Percentiles rank a stretch among this genome's conserved stretches.
Evolutionary conservation across 2,113 vertebrate genomes (phyloP).

Genomic region (Sturnus vulgaris): DNA sequence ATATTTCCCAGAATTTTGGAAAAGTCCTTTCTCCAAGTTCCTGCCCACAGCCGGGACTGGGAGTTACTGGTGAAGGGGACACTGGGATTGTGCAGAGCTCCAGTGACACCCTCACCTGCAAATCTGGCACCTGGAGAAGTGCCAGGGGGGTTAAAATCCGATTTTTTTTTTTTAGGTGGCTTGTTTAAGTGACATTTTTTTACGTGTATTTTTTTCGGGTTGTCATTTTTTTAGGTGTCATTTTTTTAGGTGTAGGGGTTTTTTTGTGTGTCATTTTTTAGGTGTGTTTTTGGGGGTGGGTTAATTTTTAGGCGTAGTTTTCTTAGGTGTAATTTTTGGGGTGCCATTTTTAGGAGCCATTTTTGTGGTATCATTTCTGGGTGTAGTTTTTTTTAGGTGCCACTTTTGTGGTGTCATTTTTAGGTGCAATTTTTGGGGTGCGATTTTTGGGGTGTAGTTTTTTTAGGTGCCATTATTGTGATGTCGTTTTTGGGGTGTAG

Average conservation of each 20-base stretch:
- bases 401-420: not conserved
- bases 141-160: rapidly evolving
- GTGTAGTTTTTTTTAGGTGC: not conserved
- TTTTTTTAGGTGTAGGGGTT: not conserved
- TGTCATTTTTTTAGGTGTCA: not conserved
- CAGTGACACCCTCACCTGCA: rapidly evolving
- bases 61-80: not conserved
- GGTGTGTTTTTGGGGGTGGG: too few species aligned
- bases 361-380: not conserved
- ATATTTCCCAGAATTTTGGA: not conserved
- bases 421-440: not conserved
- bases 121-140: not conserved
- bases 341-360: not conserved
- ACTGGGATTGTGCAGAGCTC: not conserved
- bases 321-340: not conserved
- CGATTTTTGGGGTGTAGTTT: too few species aligned
- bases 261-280: not conserved
- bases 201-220: not conserved
- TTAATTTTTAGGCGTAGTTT: not conserved
- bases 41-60: not conserved
- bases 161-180: not conserved
- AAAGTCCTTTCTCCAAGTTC: not conserved
- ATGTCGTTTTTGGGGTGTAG: not conserved
- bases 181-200: not conserved
- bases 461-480: not conserved